Base-by-base conservation (phyloP, 2,888 invertebrate genomes). In the Thyatira batis region DNA sequence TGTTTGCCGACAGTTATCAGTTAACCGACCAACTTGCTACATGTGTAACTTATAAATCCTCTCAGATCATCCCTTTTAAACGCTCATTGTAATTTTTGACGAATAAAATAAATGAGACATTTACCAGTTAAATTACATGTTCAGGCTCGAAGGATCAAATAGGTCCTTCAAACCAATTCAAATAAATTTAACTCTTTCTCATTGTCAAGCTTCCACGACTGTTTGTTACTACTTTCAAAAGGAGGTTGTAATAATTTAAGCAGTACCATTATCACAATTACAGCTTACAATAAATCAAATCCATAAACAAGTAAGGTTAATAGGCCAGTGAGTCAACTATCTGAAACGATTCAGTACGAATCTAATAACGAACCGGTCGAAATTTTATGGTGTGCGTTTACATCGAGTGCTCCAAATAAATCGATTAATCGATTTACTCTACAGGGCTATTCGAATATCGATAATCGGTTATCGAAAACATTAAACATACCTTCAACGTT, bases 281-380 rank as follows among this genome's bases (percentile, higher is more conserved):
- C 10, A 11, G 27, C 39, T 25, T 54, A 52, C 39, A 62, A 58
- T 67, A 65, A 64, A 71, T 51, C 49, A 39, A 27, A 20, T 45
- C n/a, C 44, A 44, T 30, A 52, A 49, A 53, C 43, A 55, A 27
- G 20, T 45, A 52, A 21, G 30, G 50, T 49, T 51, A 50, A 43
- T 48, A 69, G 80, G 73, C 70, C 67, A 80, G 70, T 76, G 59
- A 78, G 74, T 67, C 78, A 76, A 74, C 61, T 61, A 60, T 55
- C 59, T 63, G 61, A 72, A 73, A 69, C 59, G 63, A 73, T 67
- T 67, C 59, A 59, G 54, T 63, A 66, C 55, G 63, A 70, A 63
- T 63, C 54, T 17, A 48, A 48, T 48, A 57, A 52, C 49, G 21
- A 60, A 57, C 50, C 49, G 54, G 46, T 59, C 54, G 51, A 56